These are phyloP conservation scores for Rallus crepitans DNA, from an alignment of 2,797 vertebrate species.

Conservation along the genomic window DNA sequence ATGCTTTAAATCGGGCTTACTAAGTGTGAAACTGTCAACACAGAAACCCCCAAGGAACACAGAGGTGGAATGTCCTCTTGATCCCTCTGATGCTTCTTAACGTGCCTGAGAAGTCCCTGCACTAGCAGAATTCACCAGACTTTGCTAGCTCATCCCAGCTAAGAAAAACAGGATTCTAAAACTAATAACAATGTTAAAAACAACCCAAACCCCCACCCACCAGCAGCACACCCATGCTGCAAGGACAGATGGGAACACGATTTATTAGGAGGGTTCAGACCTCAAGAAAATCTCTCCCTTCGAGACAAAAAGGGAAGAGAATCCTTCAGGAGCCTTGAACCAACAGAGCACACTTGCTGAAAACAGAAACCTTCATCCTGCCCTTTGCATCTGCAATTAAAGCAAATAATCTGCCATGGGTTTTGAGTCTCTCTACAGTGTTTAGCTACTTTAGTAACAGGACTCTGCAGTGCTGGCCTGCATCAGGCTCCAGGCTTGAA, in stretches of 20 bases:
- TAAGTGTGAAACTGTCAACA: not conserved
- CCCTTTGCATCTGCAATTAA: not conserved
- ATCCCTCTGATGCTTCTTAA: not conserved
- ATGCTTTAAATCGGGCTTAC: not conserved
- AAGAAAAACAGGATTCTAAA: not conserved
- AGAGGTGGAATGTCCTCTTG: not conserved
- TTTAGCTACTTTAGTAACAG: too few relatives aligned
- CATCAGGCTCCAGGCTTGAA: not conserved
- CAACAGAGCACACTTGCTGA: not conserved
- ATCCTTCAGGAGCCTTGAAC: not conserved
- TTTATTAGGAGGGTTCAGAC: not conserved
- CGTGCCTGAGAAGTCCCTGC: not conserved
- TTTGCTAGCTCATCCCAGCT: not conserved
- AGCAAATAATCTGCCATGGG: not conserved
- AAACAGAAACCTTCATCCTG: not conserved
- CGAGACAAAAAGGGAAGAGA: not conserved
- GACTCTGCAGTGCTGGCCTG: not conserved
- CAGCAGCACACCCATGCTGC: not conserved
- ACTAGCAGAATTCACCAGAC: not conserved
- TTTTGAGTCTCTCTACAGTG: not conserved
- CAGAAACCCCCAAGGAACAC: not conserved
- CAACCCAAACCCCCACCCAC: rapidly evolving
- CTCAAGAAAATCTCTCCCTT: not conserved
- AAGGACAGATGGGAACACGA: not conserved
- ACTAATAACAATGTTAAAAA: not conserved